phyloP scores from a whole-genome alignment of 1,140 invertebrate genomes.

The Palaemon carinicauda region DNA sequence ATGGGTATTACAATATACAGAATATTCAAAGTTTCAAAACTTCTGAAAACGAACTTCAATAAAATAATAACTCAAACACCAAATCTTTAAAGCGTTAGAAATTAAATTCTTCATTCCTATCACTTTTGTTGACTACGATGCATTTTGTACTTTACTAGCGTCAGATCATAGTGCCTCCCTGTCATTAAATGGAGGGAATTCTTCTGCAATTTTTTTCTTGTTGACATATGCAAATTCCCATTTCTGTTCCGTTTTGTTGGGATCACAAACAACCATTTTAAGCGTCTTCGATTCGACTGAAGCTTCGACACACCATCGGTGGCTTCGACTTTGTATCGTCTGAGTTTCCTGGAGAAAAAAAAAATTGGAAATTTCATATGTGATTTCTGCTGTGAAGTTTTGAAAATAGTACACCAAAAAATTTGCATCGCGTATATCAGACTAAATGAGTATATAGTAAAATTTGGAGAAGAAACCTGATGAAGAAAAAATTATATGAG shows the following conservation, averaged over 20 bases:
- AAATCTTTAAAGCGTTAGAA: too few species aligned
- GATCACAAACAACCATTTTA: slow-evolving; percentile 17
- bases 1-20: too few species aligned
- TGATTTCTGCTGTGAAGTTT: background rate
- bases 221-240: slow-evolving; percentile 23
- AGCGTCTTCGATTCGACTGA: background rate
- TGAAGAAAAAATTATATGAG: too few species aligned
- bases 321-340: slow-evolving; percentile 6
- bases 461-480: too few species aligned
- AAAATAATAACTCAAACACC: too few species aligned
- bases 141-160: too few species aligned
- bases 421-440: background rate
- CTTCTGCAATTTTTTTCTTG: slow-evolving; percentile 4
- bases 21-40: too few species aligned
- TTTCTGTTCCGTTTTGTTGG: slow-evolving; percentile 6
- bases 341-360: slow-evolving; percentile 17
- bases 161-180: too few species aligned
- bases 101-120: too few species aligned
- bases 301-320: slow-evolving; percentile 39
- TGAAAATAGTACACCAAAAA: background rate
- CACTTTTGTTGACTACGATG: too few species aligned
- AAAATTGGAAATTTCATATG: background rate
- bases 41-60: too few species aligned
- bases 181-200: slow-evolving; percentile 11
- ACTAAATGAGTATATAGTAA: too few species aligned